phyloP scores from a whole-genome alignment of 2,113 vertebrate genomes.

The Ahaetulla prasina region DNA sequence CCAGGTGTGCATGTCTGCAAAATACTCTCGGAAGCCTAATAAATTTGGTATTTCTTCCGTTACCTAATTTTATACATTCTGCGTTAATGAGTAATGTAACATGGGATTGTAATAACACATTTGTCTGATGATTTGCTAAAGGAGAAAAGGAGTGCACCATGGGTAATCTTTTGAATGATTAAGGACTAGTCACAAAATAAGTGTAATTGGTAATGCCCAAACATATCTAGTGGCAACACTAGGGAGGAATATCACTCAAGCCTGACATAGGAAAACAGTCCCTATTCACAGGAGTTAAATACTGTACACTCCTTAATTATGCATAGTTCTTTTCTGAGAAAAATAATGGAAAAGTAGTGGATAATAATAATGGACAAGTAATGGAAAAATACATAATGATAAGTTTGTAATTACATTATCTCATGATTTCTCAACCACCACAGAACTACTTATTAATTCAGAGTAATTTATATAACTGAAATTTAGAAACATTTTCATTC shows the following conservation, averaged over 20 bases:
- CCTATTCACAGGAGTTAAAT: not conserved
- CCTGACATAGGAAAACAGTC: not conserved
- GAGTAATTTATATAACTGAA: not conserved
- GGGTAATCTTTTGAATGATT: not conserved
- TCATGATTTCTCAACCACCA: not conserved
- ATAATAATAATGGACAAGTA: not conserved
- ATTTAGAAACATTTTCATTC: not conserved
- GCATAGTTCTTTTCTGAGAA: not conserved
- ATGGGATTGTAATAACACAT: not conserved
- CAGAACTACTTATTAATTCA: not conserved
- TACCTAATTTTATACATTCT: not conserved
- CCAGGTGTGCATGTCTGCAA: not conserved
- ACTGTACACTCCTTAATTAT: not conserved
- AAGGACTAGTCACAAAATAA: not conserved
- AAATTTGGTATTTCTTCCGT: not conserved
- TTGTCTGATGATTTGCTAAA: not conserved
- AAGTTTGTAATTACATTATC: not conserved
- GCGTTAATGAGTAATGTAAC: not conserved
- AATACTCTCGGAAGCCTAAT: conserved; percentile 5
- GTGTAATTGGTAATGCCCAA: not conserved
- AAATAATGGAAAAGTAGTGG: not conserved
- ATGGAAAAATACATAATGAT: not conserved
- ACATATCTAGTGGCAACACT: not conserved
- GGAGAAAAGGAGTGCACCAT: not conserved
- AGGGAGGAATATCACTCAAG: not conserved